Base-by-base conservation (phyloP, 1,140 invertebrate genomes). In the Aphelenchoides avenae region DNA sequence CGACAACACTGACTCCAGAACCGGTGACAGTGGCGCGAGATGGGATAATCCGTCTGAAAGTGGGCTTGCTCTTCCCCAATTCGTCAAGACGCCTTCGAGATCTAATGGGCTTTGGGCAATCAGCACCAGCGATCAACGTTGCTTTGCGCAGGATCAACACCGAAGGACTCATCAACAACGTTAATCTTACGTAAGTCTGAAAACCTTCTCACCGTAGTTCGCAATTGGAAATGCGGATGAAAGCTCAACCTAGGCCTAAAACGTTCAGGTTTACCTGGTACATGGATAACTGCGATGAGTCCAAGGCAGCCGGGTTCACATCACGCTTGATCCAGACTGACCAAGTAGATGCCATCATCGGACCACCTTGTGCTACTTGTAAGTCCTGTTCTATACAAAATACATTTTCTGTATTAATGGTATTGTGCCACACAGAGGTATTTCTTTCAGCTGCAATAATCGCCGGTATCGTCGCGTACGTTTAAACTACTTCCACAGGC, bases 71-170 rank as follows among this genome's bases (percentile, higher is more conserved):
- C 4, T 70, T 70, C 34, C 31, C 48, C 13, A 66, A 66, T 33
- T 24, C 22, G 7, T 54, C 30, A 26, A 11, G 40, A 29, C 33
- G 33, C 5, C 18, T 61, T 13, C 42, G 66, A 26, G 26, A 29
- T 27, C 31, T 56, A 29, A 58, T 64, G 33, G 64, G 64, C 11
- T 66, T 66, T 31, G 64, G 64, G n/a, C 64, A 66, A 39, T 54
- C 49, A 7, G 57, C 60, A 11, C 64, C 64, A 15, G 66, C 64
- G 2, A 57, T 66, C 13, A 26, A 43, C 13, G 24, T 66, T 26
- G 64, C 64, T n/a, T 27, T 64, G 7, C 20, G 39, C n/a, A 31
- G 43, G 5, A 50, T 64, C 2, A n/a, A 30, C 34, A 27, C 24
- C 6, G 50, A 59, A 29, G 34, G 39, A 36, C 27, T 64, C 27